phyloP scores from a whole-genome alignment of 2,888 invertebrate species.

The Oscheius sp. region DNA sequence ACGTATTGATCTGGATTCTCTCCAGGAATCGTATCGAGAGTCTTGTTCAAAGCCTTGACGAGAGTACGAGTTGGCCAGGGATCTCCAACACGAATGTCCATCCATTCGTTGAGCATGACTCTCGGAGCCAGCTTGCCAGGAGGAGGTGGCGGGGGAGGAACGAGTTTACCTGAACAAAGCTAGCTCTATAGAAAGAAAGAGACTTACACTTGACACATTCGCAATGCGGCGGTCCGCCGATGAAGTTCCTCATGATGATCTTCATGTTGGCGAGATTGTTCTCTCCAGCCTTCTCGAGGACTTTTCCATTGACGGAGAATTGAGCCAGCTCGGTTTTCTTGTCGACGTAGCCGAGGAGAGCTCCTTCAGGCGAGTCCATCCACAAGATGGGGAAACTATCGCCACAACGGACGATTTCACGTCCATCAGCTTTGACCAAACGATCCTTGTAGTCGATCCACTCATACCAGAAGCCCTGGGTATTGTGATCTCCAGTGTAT shows the following conservation, averaged over 20 bases:
- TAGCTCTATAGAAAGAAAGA: neutral
- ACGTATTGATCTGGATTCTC: slow-evolving; percentile 64
- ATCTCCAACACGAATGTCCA: slow-evolving; percentile 55
- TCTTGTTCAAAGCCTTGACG: slow-evolving; percentile 52
- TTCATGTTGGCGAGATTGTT: slow-evolving; percentile 56
- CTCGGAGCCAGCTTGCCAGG: slow-evolving; percentile 21
- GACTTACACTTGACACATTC: slow-evolving; percentile 24
- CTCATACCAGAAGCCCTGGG: slow-evolving; percentile 63
- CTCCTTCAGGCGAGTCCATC: slow-evolving; percentile 42
- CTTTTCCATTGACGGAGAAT: slow-evolving; percentile 58
- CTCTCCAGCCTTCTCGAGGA: slow-evolving; percentile 39
- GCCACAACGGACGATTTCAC: slow-evolving; percentile 60
- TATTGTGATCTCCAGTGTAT: slow-evolving; percentile 63
- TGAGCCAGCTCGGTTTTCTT: slow-evolving; percentile 62
- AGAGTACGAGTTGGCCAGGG: slow-evolving; percentile 43
- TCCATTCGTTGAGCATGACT: slow-evolving; percentile 53
- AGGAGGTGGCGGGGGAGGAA: neutral
- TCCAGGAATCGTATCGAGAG: slow-evolving; percentile 59
- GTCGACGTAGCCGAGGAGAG: slow-evolving; percentile 62
- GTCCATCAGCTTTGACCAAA: slow-evolving; percentile 51
- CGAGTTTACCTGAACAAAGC: too few species aligned
- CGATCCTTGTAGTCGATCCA: slow-evolving; percentile 66
- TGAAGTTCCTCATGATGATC: slow-evolving; percentile 60
- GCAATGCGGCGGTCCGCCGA: slow-evolving; percentile 40
- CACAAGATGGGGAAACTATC: slow-evolving; percentile 67